Percentiles rank a stretch among this genome's conserved stretches.
phyloP scores from a whole-genome alignment of 1,140 invertebrate species.

The Achroia grisella region DNA sequence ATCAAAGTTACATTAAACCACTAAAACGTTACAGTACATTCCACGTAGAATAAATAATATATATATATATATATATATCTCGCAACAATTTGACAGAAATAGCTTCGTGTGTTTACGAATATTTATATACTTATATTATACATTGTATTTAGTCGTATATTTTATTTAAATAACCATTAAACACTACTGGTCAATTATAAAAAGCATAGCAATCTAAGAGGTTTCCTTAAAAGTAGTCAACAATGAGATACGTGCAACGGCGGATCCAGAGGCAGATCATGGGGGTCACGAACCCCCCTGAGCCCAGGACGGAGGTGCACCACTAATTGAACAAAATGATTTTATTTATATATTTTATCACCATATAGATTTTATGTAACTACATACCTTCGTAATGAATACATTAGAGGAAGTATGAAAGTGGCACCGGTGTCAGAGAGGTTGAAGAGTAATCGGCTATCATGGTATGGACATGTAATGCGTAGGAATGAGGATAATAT shows the following conservation, averaged over 20 bases:
- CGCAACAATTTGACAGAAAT: constrained; percentile 22
- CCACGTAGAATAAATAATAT: constrained; percentile 1
- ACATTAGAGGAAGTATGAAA: no score
- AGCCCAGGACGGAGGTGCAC: no score
- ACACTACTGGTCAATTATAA: constrained; percentile 17
- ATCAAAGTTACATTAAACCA: neutral
- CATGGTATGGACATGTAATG: no score
- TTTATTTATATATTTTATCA: constrained; percentile 40
- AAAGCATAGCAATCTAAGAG: constrained; percentile 34
- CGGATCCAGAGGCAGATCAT: no score
- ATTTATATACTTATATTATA: neutral
- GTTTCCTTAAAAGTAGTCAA: constrained; percentile 66
- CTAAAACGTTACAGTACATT: neutral
- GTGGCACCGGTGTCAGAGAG: no score
- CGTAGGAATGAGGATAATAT: no score
- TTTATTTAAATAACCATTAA: constrained; percentile 8
- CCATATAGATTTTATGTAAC: no score
- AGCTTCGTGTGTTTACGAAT: constrained; percentile 6
- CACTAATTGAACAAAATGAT: no score
- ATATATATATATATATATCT: neutral
- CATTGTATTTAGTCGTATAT: constrained; percentile 7
- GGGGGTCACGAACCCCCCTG: no score
- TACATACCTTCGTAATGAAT: no score
- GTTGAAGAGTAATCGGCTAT: no score
- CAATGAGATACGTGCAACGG: constrained; percentile 55